A percentile compares a stretch with the other conserved stretches of the same genome.
phyloP scores from a whole-genome alignment of 2,113 vertebrate genomes.

The Progne subis region DNA sequence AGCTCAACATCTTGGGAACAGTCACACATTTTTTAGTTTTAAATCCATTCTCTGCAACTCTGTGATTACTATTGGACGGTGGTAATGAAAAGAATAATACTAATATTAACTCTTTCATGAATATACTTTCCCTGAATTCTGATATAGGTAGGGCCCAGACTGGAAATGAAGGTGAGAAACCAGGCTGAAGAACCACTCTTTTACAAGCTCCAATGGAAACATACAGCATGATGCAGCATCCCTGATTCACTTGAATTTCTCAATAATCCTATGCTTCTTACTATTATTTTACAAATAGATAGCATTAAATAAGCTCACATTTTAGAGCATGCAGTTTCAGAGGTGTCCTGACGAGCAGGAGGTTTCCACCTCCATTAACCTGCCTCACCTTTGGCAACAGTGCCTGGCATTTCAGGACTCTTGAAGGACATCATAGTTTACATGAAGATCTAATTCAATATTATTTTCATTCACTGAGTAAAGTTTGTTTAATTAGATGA shows the following conservation, averaged over 20 bases:
- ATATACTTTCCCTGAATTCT: not conserved
- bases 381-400: not conserved
- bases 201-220: not conserved
- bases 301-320: not conserved
- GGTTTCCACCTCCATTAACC: not conserved
- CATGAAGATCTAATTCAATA: not conserved
- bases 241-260: not conserved
- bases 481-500: not conserved
- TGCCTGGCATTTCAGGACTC: not conserved
- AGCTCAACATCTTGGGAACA: not conserved
- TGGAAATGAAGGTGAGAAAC: not conserved
- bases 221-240: not conserved
- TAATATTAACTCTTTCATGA: not conserved
- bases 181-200: not conserved
- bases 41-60: not conserved
- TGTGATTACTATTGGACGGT: not conserved
- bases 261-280: not conserved
- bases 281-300: not conserved
- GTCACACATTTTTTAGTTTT: not conserved
- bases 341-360: not conserved
- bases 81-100: not conserved
- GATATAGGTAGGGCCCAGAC: not conserved
- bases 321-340: not conserved
- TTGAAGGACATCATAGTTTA: not conserved
- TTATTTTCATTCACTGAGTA: not conserved